Evolutionary conservation across 2,113 vertebrate genomes (phyloP).

Genomic region (Sus scrofa): T2T-Sscrofa CM000825.6:73988501-73989000

Average conservation of each 20-base stretch:
- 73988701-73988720: accelerated
- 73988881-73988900: not conserved
- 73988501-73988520: no score
- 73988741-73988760: not conserved
- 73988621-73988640: not conserved
- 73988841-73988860: not conserved
- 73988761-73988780: not conserved
- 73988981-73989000: not conserved
- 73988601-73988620: not conserved
- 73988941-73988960: no score
- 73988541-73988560: not conserved
- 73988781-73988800: not conserved
- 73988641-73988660: not conserved
- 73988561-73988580: not conserved
- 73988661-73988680: not conserved
- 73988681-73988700: not conserved
- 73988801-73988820: not conserved
- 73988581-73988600: not conserved
- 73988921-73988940: not conserved
- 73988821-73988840: not conserved
- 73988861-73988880: not conserved
- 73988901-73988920: not conserved
- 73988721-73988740: not conserved
- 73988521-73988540: not conserved
- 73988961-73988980: not conserved